Percentiles rank a stretch among this genome's conserved stretches.
Conservation (phyloP, 30 jellyfish, hydroid and myxozoan genomes). For the Aurelia sp. region DNA sequence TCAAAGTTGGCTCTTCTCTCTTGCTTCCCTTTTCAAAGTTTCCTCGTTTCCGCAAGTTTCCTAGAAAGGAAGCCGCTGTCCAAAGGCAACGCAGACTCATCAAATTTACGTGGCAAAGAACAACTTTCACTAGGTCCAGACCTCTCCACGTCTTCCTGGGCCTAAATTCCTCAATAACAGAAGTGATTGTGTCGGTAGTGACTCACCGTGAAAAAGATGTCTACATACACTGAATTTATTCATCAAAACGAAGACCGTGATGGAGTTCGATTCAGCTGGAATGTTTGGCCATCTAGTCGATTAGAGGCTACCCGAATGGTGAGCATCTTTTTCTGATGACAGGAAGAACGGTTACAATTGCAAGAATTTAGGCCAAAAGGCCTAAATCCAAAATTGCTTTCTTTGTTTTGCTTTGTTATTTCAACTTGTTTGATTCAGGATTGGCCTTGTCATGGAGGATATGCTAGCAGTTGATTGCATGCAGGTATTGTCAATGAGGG, state of each 20-base stretch:
- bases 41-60: no score
- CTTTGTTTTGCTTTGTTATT: no score
- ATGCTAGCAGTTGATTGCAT: no score
- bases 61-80: background rate
- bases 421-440: no score
- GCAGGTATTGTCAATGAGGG: no score
- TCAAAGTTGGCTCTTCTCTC: no score
- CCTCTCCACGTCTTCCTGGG: constrained; percentile 20
- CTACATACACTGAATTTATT: constrained; percentile 92
- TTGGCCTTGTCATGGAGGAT: no score
- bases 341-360: no score
- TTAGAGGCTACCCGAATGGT: constrained; percentile 99
- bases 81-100: background rate
- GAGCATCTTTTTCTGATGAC: background rate
- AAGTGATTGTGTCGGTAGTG: no score
- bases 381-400: no score
- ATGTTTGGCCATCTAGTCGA: constrained; percentile 99
- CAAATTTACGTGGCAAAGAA: constrained; percentile 52
- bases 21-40: no score
- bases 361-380: no score
- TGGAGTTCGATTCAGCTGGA: constrained; percentile 99
- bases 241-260: constrained; percentile 99
- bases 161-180: constrained; percentile 24
- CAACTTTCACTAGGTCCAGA: constrained; percentile 38
- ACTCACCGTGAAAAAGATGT: constrained; percentile 46